Percentiles rank a stretch among this genome's conserved stretches.
Evolutionary conservation across 92 coral and sea anemone species (phyloP).

Genomic region (Nematostella vectensis): DNA sequence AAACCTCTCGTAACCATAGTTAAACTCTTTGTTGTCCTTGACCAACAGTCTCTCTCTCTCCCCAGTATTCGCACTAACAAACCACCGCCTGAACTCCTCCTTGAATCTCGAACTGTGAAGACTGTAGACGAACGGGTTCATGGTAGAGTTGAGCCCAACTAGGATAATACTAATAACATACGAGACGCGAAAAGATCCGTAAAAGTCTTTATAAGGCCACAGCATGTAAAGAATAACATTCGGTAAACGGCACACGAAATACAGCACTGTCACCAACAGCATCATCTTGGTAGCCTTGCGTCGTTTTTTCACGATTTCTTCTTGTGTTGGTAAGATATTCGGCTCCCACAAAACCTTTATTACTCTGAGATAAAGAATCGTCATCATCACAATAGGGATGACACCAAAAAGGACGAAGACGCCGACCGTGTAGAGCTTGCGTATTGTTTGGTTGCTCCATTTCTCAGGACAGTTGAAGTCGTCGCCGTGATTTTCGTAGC

Average conservation of each 20-base stretch:
- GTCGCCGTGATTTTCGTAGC: conserved; percentile 2
- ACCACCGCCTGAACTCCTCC: conserved; percentile 32
- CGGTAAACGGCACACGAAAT: conserved; percentile 10
- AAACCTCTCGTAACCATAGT: too few species aligned
- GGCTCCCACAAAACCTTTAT: background rate
- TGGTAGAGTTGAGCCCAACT: conserved; percentile 61
- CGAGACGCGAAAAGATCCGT: conserved; percentile 24
- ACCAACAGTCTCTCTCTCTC: too few species aligned
- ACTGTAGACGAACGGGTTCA: conserved; percentile 73
- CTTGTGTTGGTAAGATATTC: background rate
- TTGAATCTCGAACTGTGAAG: conserved; percentile 69
- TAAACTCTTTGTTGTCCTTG: too few species aligned
- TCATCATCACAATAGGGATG: background rate
- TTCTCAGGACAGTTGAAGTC: conserved; percentile 30
- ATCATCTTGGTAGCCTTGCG: conserved; percentile 9
- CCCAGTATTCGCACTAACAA: conserved; percentile 26
- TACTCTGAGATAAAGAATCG: background rate
- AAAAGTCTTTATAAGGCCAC: conserved; percentile 14
- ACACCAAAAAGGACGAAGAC: conserved; percentile 27
- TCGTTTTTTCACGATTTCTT: background rate
- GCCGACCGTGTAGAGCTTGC: conserved; percentile 38
- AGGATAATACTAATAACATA: conserved; percentile 42
- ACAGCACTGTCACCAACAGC: conserved; percentile 6
- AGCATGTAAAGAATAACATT: conserved; percentile 10
- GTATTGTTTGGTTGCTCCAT: conserved; percentile 17